Percentiles rank a stretch among this genome's conserved stretches.
These are phyloP conservation scores for Bombus impatiens DNA, from an alignment of 1,140 invertebrate genomes.

Conservation along the genomic window DNA sequence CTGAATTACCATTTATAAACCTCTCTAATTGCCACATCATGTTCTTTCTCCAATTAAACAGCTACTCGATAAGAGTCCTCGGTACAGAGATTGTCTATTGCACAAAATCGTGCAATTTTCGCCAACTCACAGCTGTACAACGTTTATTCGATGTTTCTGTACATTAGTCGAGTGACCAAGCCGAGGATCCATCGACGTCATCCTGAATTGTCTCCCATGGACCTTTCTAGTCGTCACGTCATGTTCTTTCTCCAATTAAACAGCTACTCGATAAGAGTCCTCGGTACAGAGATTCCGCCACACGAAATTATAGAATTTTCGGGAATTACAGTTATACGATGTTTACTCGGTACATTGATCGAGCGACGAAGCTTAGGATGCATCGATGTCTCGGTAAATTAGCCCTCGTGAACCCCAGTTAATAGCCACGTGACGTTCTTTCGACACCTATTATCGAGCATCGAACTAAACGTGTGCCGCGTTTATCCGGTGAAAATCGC, in stretches of 20 bases:
- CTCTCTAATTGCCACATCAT: too few species aligned
- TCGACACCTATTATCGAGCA: neutral
- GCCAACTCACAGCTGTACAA: rapidly evolving
- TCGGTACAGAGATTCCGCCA: too few species aligned
- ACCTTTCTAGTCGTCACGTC: too few species aligned
- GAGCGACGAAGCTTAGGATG: neutral
- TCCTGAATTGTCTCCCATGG: too few species aligned
- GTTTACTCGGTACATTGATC: neutral
- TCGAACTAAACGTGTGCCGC: neutral
- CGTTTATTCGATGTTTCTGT: neutral
- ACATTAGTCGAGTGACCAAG: too few species aligned
- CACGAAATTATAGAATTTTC: neutral
- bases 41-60: too few species aligned
- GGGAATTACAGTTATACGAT: neutral
- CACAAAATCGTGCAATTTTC: neutral
- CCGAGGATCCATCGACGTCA: too few species aligned
- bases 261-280: too few species aligned
- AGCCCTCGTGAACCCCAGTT: neutral
- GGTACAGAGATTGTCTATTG: too few species aligned
- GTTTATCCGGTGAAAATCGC: slow-evolving; percentile 40
- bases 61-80: too few species aligned
- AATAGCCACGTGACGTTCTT: neutral
- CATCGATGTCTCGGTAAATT: neutral
- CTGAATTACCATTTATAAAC: too few species aligned
- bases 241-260: too few species aligned